Evolutionary conservation across 2,113 vertebrate species (phyloP), one percentile per base, ranked within the genome.

Genomic region (Cottus gobio): DNA sequence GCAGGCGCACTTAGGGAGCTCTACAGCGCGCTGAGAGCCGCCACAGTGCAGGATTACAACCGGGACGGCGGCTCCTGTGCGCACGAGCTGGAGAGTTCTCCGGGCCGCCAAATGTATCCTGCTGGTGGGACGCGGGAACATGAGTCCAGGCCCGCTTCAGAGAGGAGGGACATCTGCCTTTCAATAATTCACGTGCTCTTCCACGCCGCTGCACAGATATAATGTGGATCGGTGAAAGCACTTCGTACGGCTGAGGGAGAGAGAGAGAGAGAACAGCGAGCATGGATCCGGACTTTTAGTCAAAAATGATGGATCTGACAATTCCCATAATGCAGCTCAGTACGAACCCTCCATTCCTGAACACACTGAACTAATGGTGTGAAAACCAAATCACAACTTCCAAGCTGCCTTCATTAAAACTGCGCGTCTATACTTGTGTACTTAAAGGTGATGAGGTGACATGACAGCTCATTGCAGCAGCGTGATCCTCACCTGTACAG

Each of bases 21-120:
- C n/a, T n/a, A n/a, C n/a, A n/a, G n/a, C n/a, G n/a, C n/a, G n/a
- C n/a, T n/a, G n/a, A n/a, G n/a, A n/a, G n/a, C n/a, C n/a, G n/a
- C n/a, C n/a, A n/a, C n/a, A n/a, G n/a, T n/a, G n/a, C 86, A 46
- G 89, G 89, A 91, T 91, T 90, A 92, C 87, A 86, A 82, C 72
- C 69, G 34, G 86, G 87, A 86, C 82, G 10, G 11, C 71, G 7
- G 65, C 76, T 72, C 54, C 61, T 74, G 66, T 61, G 64, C 75
- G 66, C 73, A 28, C n/a, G 20, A 4, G 56, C 15, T 28, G 42
- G 28, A 58, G 34, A 34, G 34, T 34, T 34, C 34, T 34, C 2
- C 34, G 31, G n/a, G n/a, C n/a, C n/a, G n/a, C n/a, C n/a, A n/a
- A n/a, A n/a, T n/a, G n/a, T n/a, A n/a, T n/a, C n/a, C n/a, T 58